Evolutionary conservation across 2,113 vertebrate genomes (phyloP).

Genomic region (Otocyon megalotis): DNA sequence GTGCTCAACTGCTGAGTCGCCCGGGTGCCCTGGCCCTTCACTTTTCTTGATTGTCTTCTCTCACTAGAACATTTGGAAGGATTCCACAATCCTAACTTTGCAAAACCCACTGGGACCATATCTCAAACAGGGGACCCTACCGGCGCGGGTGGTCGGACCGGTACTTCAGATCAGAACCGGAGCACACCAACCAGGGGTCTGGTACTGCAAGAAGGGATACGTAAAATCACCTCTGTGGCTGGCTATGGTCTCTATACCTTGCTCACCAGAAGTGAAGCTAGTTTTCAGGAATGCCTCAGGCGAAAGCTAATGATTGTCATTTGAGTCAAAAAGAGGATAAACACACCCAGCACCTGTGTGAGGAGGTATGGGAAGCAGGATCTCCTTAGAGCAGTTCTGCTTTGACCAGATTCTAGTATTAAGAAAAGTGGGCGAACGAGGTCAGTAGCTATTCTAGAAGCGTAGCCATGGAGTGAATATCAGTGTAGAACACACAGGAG

Average conservation of each 20-base stretch:
- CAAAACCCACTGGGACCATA: background rate
- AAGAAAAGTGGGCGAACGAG: background rate
- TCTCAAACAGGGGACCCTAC: background rate
- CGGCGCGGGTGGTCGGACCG: background rate
- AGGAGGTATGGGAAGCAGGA: background rate
- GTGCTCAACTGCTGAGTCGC: background rate
- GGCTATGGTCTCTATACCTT: background rate
- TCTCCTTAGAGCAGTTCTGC: background rate
- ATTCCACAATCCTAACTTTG: background rate
- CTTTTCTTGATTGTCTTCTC: background rate
- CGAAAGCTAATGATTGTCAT: conserved; percentile 33
- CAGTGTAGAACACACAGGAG: background rate
- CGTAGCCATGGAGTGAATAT: background rate
- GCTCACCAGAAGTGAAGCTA: conserved; percentile 35
- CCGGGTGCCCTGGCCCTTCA: background rate
- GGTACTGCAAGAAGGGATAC: background rate
- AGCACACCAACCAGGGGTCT: background rate
- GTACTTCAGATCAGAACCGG: background rate
- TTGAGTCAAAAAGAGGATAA: conserved; percentile 64
- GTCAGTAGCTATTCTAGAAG: background rate
- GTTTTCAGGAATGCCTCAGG: conserved; percentile 60
- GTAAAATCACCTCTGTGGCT: background rate
- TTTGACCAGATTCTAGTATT: background rate
- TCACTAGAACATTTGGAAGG: background rate
- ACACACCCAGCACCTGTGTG: background rate